Evolutionary conservation across 2,113 vertebrate genomes (phyloP).

Genomic region (Hepsetus odoe): DNA sequence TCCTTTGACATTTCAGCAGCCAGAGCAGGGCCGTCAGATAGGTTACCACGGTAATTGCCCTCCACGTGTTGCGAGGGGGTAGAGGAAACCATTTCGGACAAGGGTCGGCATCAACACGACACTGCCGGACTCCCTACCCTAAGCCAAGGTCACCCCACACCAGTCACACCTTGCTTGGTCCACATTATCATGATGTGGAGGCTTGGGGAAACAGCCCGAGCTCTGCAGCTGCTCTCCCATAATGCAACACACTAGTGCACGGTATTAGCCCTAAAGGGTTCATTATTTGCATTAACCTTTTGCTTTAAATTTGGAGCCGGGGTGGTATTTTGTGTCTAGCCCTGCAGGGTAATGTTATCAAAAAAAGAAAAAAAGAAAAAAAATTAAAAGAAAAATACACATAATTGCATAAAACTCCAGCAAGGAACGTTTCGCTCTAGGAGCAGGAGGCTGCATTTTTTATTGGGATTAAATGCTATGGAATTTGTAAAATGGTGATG

Average conservation of each 20-base stretch:
- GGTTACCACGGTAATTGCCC: slow-evolving; percentile 29
- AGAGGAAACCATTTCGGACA: slow-evolving; percentile 31
- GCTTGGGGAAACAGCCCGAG: neutral
- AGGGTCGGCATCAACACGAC: neutral
- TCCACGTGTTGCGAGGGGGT: slow-evolving; percentile 22
- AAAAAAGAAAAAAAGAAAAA: too few species aligned
- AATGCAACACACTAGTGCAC: slow-evolving; percentile 3
- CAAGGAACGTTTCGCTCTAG: neutral
- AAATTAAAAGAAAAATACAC: neutral
- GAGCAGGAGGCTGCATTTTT: neutral
- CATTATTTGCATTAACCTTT: slow-evolving; percentile 61
- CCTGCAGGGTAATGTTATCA: slow-evolving; percentile 36
- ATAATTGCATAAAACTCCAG: slow-evolving; percentile 29
- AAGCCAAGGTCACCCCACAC: slow-evolving; percentile 48
- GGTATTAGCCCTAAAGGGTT: slow-evolving; percentile 42
- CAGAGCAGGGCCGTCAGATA: slow-evolving; percentile 20
- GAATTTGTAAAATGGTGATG: neutral
- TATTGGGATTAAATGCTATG: neutral
- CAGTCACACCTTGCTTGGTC: slow-evolving; percentile 29
- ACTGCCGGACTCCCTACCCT: neutral
- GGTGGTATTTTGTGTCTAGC: slow-evolving; percentile 18
- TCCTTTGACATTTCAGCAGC: slow-evolving; percentile 47
- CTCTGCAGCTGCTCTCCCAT: neutral
- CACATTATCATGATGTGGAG: slow-evolving; percentile 27
- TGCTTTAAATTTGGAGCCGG: slow-evolving; percentile 32